Evolutionary conservation across 2,888 invertebrate species (phyloP).

Genomic region (Aporophyla lueneburgensis): DNA sequence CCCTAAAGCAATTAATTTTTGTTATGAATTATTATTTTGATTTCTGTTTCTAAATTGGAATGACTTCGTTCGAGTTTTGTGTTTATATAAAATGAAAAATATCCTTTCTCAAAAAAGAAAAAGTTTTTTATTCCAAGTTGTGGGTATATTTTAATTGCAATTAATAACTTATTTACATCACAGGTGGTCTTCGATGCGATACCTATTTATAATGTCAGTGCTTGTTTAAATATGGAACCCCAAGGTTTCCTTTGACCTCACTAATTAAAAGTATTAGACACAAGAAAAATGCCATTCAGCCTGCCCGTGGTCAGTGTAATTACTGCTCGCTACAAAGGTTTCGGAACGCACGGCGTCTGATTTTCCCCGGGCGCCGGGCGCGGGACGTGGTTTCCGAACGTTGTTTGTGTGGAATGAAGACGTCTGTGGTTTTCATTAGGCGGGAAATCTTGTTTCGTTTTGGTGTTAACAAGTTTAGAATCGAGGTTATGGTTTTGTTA

Average conservation of each 20-base stretch:
- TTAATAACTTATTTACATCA: background rate
- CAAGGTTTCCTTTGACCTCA: constrained; percentile 29
- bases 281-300: constrained; percentile 62
- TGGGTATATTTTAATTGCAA: background rate
- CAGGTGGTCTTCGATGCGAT: background rate
- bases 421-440: constrained; percentile 65
- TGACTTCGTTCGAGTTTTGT: constrained; percentile 2
- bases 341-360: constrained; percentile 61
- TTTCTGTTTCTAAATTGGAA: constrained; percentile 35
- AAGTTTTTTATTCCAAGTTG: background rate
- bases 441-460: constrained; percentile 64
- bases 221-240: constrained; percentile 3
- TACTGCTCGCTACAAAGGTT: constrained; percentile 62
- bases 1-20: constrained; percentile 56
- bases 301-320: constrained; percentile 66
- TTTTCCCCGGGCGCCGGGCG: constrained; percentile 67
- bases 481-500: constrained; percentile 46
- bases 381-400: constrained; percentile 57
- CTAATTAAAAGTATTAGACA: constrained; percentile 62
- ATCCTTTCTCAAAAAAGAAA: too few species aligned
- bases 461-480: constrained; percentile 49
- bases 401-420: constrained; percentile 65
- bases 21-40: constrained; percentile 49
- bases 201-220: background rate
- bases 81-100: background rate